Conservation (phyloP, 2,888 invertebrate species). For the Pyrochroa serraticornis region DNA sequence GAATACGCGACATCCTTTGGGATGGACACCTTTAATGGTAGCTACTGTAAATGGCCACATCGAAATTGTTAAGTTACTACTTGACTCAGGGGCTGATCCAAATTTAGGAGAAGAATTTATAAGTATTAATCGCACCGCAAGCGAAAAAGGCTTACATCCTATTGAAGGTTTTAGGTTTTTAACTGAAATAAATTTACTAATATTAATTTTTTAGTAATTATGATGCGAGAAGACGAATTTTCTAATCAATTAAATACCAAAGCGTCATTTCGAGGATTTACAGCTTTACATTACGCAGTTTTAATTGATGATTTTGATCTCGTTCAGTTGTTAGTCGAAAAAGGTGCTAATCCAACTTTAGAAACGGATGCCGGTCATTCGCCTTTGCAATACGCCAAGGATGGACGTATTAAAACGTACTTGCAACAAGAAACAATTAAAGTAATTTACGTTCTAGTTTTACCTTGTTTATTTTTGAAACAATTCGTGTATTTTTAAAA, state of each 20-base stretch:
- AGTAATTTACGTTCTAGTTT: constrained; percentile 40
- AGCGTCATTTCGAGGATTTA: constrained; percentile 83
- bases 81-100: constrained; percentile 79
- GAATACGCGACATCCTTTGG: constrained; percentile 75
- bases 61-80: constrained; percentile 65
- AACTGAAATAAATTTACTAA: constrained; percentile 14
- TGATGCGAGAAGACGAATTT: constrained; percentile 83
- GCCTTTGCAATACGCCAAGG: constrained; percentile 75
- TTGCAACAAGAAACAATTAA: constrained; percentile 63
- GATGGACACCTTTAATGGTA: constrained; percentile 87
- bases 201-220: constrained; percentile 58
- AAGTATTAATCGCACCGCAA: constrained; percentile 70
- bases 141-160: constrained; percentile 71
- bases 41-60: constrained; percentile 80
- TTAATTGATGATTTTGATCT: constrained; percentile 71
- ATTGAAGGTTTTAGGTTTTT: constrained; percentile 67
- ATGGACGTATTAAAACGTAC: constrained; percentile 67
- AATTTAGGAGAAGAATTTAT: constrained; percentile 78
- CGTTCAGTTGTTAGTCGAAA: constrained; percentile 70
- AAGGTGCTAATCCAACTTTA: constrained; percentile 75
- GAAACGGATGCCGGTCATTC: constrained; percentile 81
- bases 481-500: too few species aligned
- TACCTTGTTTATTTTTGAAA: constrained; percentile 2
- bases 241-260: constrained; percentile 71
- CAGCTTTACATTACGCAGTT: constrained; percentile 88